phyloP scores from a whole-genome alignment of 23 tunicate genomes.

The Pegea sp. region DNA sequence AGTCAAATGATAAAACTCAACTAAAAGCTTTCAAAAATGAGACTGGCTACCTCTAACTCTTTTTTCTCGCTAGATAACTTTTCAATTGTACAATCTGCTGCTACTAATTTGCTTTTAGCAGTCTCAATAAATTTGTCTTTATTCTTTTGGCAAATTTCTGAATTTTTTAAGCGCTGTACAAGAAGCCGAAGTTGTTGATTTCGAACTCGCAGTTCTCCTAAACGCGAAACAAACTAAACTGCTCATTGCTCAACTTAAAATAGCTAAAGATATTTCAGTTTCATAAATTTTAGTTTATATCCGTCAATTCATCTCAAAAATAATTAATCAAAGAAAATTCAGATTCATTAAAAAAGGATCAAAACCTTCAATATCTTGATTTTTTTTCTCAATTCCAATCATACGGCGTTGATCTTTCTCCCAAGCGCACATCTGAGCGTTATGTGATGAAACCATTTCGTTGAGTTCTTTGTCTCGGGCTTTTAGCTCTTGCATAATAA shows the following conservation, averaged over 20 bases:
- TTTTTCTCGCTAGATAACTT: slow-evolving; percentile 2
- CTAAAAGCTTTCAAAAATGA: neutral
- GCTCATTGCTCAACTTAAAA: too few relatives aligned
- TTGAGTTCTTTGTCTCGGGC: slow-evolving; percentile 67
- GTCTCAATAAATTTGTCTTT: slow-evolving; percentile 29
- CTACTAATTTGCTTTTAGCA: slow-evolving; percentile 7
- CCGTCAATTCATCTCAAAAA: too few relatives aligned
- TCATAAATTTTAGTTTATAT: too few relatives aligned
- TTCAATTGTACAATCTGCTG: slow-evolving; percentile 13
- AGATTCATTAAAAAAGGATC: too few relatives aligned
- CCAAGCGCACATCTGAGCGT: slow-evolving; percentile 67
- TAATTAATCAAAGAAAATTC: too few relatives aligned
- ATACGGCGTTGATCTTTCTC: slow-evolving; percentile 41
- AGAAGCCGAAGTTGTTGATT: slow-evolving; percentile 51
- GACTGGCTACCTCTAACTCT: slow-evolving; percentile 9
- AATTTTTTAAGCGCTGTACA: slow-evolving; percentile 39
- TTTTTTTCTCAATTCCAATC: slow-evolving; percentile 26
- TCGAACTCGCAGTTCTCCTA: slow-evolving; percentile 54
- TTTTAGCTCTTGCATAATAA: slow-evolving; percentile 53
- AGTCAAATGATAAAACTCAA: neutral
- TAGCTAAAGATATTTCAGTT: too few relatives aligned
- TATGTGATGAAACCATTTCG: slow-evolving; percentile 75
- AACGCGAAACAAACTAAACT: too few relatives aligned
- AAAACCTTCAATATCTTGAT: slow-evolving; percentile 39
- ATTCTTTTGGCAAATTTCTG: slow-evolving; percentile 32